phyloP scores from a whole-genome alignment of 2,113 vertebrate genomes.

The Misgurnus mizolepis region DNA sequence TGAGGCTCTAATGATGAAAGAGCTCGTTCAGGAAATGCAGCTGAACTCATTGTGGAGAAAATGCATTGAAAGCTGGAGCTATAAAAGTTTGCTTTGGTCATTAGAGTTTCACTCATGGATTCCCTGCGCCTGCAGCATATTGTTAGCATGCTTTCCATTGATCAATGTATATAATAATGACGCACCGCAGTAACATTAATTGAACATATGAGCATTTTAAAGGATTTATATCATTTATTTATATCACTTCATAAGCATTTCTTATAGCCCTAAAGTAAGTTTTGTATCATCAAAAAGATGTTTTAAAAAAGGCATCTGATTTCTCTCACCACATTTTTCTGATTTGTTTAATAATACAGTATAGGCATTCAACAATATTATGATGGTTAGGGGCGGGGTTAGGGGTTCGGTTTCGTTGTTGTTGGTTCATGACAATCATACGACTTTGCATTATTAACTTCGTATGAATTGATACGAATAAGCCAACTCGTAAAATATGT shows the following conservation, averaged over 20 bases:
- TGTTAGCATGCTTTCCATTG: slow-evolving; percentile 45
- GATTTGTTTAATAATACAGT: too few relatives aligned
- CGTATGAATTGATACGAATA: too few relatives aligned
- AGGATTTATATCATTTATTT: neutral
- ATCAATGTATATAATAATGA: slow-evolving; percentile 26
- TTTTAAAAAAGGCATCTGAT: neutral
- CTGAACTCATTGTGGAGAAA: slow-evolving; percentile 67
- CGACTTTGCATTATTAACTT: too few relatives aligned
- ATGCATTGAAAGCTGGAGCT: slow-evolving; percentile 56
- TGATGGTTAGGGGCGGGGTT: too few relatives aligned
- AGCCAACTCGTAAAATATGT: too few relatives aligned
- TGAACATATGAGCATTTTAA: neutral
- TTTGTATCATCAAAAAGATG: neutral
- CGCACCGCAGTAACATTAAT: neutral
- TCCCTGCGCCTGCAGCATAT: slow-evolving; percentile 49
- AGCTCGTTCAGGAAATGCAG: slow-evolving; percentile 61
- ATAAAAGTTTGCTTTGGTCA: slow-evolving; percentile 54
- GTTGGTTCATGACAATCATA: too few relatives aligned
- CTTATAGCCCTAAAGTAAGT: neutral
- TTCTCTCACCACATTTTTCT: too few relatives aligned
- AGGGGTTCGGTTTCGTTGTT: too few relatives aligned
- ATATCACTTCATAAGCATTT: neutral
- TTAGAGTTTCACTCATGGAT: slow-evolving; percentile 64
- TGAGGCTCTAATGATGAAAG: slow-evolving; percentile 68
- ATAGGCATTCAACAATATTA: too few relatives aligned